Percentiles rank a stretch among this genome's conserved stretches.
Evolutionary conservation across 2,797 vertebrate species (phyloP).

Genomic region (Anniella stebbinsi): DNA sequence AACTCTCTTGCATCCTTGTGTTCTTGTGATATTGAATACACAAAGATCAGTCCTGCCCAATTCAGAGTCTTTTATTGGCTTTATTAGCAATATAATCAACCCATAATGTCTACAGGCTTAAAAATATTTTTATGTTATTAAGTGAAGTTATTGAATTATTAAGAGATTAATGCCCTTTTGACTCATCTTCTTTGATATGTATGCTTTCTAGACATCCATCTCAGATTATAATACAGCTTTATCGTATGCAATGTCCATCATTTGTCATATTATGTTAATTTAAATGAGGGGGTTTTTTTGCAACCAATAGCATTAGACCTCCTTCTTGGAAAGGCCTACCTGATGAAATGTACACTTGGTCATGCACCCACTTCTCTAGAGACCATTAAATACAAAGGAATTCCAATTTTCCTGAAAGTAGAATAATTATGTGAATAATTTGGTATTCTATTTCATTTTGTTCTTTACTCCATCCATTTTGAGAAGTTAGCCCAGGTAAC

Average conservation of each 20-base stretch:
- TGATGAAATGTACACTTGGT: slow-evolving; percentile 33
- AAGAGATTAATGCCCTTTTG: slow-evolving; percentile 63
- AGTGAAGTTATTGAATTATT: slow-evolving; percentile 56
- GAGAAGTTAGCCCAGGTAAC: background rate
- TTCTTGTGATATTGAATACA: slow-evolving; percentile 52
- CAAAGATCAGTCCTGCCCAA: slow-evolving; percentile 47
- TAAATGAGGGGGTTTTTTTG: slow-evolving; percentile 64
- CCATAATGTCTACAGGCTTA: slow-evolving; percentile 58
- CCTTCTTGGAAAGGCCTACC: slow-evolving; percentile 57
- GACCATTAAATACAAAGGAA: slow-evolving; percentile 26
- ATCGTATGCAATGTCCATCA: slow-evolving; percentile 51
- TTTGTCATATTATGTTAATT: slow-evolving; percentile 66
- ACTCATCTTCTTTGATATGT: slow-evolving; percentile 42
- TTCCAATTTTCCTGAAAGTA: background rate
- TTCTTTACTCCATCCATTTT: background rate
- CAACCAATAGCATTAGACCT: slow-evolving; percentile 66
- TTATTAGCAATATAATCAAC: slow-evolving; percentile 62
- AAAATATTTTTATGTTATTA: slow-evolving; percentile 53
- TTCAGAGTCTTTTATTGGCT: slow-evolving; percentile 57
- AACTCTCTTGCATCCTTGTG: background rate
- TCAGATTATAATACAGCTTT: slow-evolving; percentile 62
- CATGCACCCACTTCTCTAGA: slow-evolving; percentile 30
- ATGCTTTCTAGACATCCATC: slow-evolving; percentile 36
- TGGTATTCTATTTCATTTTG: background rate
- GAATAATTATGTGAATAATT: background rate